These are phyloP conservation scores for Philereme vetulata DNA, from an alignment of 2,888 invertebrate species.

Conservation along the genomic window DNA sequence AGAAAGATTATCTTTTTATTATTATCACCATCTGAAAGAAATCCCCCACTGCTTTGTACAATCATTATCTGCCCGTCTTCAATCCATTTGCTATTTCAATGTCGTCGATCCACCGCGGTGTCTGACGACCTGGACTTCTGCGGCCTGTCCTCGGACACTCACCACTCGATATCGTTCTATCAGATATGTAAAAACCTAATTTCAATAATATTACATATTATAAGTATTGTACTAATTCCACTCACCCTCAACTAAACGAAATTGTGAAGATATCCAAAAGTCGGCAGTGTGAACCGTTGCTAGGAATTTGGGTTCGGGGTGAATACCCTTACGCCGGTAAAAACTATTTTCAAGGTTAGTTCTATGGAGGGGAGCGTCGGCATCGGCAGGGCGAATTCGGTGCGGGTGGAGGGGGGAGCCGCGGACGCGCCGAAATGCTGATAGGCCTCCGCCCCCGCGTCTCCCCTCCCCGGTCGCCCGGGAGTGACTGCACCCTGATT, in stretches of 20 bases:
- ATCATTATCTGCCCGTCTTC: too few relatives aligned
- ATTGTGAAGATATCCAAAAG: neutral
- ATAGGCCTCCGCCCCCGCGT: constrained; percentile 65
- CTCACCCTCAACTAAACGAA: neutral
- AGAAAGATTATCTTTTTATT: too few relatives aligned
- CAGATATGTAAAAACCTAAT: too few relatives aligned
- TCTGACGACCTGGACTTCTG: too few relatives aligned
- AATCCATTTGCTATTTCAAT: too few relatives aligned
- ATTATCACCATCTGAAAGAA: too few relatives aligned
- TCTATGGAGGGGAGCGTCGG: constrained; percentile 77
- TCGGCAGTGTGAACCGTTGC: constrained; percentile 69
- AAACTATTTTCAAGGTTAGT: constrained; percentile 84
- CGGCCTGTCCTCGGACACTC: too few relatives aligned
- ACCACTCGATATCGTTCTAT: too few relatives aligned
- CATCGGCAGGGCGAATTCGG: constrained; percentile 75
- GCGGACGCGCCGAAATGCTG: constrained; percentile 82
- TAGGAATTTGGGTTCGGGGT: constrained; percentile 82
- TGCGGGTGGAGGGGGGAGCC: constrained; percentile 54
- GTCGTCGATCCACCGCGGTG: too few relatives aligned
- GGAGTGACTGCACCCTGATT: constrained; percentile 55
- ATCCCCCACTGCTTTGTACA: too few relatives aligned
- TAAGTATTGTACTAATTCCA: too few relatives aligned
- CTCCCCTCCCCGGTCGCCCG: constrained; percentile 41
- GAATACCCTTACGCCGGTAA: constrained; percentile 82
- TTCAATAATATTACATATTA: too few relatives aligned